These are phyloP conservation scores for Pelmatolapia mariae DNA, from an alignment of 2,113 vertebrate species.

Conservation along the genomic window DNA sequence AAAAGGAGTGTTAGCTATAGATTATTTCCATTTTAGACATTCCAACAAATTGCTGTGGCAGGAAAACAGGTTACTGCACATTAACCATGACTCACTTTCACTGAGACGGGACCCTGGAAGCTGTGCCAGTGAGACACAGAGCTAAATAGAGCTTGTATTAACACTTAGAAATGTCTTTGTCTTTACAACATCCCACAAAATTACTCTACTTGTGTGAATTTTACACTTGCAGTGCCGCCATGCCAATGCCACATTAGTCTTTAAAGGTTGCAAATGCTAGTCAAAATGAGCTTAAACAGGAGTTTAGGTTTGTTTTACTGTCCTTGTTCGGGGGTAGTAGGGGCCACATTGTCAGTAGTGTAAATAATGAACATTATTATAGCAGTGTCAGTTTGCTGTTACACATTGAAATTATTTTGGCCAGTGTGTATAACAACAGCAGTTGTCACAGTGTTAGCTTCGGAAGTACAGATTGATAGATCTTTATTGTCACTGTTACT, in stretches of 20 bases:
- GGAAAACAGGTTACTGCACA: background rate
- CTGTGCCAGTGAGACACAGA: background rate
- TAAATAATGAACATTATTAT: background rate
- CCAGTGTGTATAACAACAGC: background rate
- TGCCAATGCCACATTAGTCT: background rate
- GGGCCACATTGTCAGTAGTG: background rate
- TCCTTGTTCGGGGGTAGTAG: background rate
- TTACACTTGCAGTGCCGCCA: background rate
- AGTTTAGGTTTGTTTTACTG: background rate
- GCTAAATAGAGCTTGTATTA: background rate
- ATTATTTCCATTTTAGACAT: background rate
- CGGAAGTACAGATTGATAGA: background rate
- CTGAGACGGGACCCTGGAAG: background rate
- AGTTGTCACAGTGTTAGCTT: background rate
- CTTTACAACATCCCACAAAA: background rate
- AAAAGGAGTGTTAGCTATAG: background rate
- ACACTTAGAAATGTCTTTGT: background rate
- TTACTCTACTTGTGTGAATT: background rate
- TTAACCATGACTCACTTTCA: background rate
- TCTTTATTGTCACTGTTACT: background rate
- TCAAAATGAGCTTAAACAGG: background rate
- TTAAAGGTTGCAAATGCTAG: background rate
- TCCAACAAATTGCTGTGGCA: background rate
- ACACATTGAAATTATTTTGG: background rate
- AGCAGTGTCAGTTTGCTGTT: background rate